These are phyloP conservation scores for Phrynocephalus versicolor DNA, from an alignment of 2,113 vertebrate genomes.

Conservation along the genomic window DNA sequence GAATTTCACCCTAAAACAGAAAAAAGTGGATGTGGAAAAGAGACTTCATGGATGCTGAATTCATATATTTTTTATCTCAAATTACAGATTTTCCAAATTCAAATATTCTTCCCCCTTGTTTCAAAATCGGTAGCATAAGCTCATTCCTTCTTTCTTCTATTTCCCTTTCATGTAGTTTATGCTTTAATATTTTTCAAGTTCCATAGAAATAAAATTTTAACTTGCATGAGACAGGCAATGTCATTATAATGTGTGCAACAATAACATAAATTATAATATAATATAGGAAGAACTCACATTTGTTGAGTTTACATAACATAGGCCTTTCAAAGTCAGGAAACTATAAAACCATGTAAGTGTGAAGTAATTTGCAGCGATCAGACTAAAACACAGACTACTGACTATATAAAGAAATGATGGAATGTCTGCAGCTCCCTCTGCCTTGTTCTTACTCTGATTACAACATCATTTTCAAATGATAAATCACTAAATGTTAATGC, in stretches of 20 bases:
- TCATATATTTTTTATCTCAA: not conserved
- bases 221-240: constrained; percentile 27
- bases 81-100: not conserved
- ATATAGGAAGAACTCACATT: not conserved
- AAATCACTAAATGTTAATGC: not conserved
- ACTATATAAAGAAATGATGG: not conserved
- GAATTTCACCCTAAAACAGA: too few relatives aligned
- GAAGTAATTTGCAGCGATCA: constrained; percentile 55
- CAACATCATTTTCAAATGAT: constrained; percentile 21
- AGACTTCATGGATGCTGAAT: too few relatives aligned
- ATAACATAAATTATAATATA: not conserved
- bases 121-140: not conserved
- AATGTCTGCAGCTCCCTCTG: not conserved
- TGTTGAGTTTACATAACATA: too few relatives aligned
- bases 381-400: not conserved
- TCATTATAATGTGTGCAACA: accelerated
- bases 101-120: not conserved
- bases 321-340: not conserved
- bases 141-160: not conserved
- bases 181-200: not conserved
- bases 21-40: too few relatives aligned
- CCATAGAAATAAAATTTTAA: not conserved
- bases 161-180: not conserved
- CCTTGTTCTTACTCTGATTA: not conserved
- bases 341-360: constrained; percentile 16